Percentiles rank a stretch among this genome's conserved stretches.
Evolutionary conservation across 2,888 invertebrate genomes (phyloP).

Genomic region (Reticulitermes lucifugus): DNA sequence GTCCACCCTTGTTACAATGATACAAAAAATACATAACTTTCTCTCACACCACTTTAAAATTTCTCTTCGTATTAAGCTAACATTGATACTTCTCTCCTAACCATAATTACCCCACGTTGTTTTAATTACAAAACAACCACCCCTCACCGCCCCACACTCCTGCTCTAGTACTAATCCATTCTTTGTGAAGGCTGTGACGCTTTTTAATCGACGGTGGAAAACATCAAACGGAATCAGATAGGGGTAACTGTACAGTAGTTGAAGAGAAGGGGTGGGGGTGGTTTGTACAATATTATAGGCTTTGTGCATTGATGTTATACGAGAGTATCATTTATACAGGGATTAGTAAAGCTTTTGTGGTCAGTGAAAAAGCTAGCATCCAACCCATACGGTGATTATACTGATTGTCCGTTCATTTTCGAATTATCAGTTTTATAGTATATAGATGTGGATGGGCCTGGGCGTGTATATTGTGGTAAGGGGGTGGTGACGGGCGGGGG

Average conservation of each 20-base stretch:
- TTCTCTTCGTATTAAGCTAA: conserved; percentile 39
- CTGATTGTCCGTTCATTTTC: conserved; percentile 49
- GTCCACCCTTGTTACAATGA: conserved; percentile 5
- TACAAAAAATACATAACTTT: conserved; percentile 20
- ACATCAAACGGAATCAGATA: conserved; percentile 44
- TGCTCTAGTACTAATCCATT: conserved; percentile 36
- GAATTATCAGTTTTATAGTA: conserved; percentile 47
- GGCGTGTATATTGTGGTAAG: neutral
- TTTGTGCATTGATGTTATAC: conserved; percentile 49
- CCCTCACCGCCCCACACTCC: neutral
- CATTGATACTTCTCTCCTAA: conserved; percentile 37
- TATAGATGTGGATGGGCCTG: conserved; percentile 32
- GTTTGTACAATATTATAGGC: conserved; percentile 44
- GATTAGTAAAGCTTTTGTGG: conserved; percentile 46
- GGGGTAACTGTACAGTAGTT: conserved; percentile 42
- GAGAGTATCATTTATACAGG: conserved; percentile 48
- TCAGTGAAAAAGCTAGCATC: conserved; percentile 42
- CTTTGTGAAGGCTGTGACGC: conserved; percentile 42
- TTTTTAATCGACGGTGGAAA: conserved; percentile 44
- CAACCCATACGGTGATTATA: conserved; percentile 37
- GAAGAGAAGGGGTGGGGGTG: conserved; percentile 17
- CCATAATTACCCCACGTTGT: conserved; percentile 43
- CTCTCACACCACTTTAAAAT: conserved; percentile 36
- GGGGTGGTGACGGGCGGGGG: neutral
- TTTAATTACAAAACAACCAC: conserved; percentile 41